Evolutionary conservation across 2,888 invertebrate species (phyloP).

Genomic region (Allolobophora icterica): DNA sequence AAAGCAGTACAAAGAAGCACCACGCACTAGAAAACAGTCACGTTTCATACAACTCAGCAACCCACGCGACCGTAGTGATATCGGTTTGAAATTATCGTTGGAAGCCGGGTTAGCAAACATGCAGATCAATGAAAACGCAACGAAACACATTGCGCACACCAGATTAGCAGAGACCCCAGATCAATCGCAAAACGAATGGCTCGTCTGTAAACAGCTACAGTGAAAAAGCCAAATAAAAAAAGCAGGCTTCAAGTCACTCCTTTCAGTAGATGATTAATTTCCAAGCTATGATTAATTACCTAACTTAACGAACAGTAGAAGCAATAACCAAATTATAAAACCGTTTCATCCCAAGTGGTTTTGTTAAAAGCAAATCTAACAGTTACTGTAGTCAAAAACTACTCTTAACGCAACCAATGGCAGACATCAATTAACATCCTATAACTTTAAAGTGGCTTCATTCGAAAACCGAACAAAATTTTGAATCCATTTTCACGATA

Average conservation of each 20-base stretch:
- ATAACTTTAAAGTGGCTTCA: background rate
- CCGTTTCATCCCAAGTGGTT: background rate
- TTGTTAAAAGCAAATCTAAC: background rate
- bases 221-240: background rate
- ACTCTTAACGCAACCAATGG: background rate
- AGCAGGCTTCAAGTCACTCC: background rate
- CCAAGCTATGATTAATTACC: background rate
- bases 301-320: background rate
- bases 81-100: background rate
- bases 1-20: background rate
- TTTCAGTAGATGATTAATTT: background rate
- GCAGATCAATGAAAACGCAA: background rate
- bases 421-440: background rate
- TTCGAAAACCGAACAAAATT: background rate
- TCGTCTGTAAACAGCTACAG: background rate
- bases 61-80: background rate
- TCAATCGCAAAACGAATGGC: background rate
- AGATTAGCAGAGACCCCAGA: background rate
- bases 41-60: background rate
- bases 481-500: background rate
- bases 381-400: background rate
- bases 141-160: background rate
- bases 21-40: background rate
- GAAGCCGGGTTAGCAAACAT: background rate
- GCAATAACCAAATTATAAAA: background rate